Conservation (phyloP, 2,113 vertebrate genomes). For the Prunella fulvescens region DNA sequence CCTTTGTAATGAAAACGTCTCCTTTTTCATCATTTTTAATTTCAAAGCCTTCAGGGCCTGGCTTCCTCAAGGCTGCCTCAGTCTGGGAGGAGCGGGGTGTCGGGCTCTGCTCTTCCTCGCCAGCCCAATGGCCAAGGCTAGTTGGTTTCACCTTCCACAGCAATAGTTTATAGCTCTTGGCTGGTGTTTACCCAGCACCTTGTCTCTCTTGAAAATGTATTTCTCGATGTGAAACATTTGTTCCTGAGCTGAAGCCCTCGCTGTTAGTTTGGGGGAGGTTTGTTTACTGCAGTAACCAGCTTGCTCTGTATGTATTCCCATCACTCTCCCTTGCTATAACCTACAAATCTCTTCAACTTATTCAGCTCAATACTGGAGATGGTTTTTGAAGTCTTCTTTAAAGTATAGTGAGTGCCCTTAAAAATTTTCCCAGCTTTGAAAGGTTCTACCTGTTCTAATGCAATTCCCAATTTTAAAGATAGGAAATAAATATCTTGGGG, state of each 20-base stretch:
- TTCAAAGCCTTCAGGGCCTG: slow-evolving; percentile 30
- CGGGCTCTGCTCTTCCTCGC: neutral
- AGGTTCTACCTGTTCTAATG: slow-evolving; percentile 62
- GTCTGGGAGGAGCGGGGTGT: neutral
- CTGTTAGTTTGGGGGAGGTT: slow-evolving; percentile 39
- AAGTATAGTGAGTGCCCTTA: slow-evolving; percentile 45
- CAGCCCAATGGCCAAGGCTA: neutral
- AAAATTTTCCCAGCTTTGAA: slow-evolving; percentile 52
- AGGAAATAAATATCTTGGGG: slow-evolving; percentile 59
- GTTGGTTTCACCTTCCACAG: neutral
- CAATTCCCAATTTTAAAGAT: slow-evolving; percentile 60
- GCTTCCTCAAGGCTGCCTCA: slow-evolving; percentile 9
- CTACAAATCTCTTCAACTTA: slow-evolving; percentile 55
- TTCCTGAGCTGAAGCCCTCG: neutral
- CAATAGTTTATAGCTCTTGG: neutral
- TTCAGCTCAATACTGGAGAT: slow-evolving; percentile 42
- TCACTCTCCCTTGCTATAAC: slow-evolving; percentile 41
- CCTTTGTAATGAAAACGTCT: slow-evolving; percentile 37
- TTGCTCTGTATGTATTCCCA: slow-evolving; percentile 26
- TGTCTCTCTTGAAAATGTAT: neutral
- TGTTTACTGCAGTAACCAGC: slow-evolving; percentile 46
- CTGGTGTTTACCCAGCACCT: neutral
- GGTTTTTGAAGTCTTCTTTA: slow-evolving; percentile 65
- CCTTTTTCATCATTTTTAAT: slow-evolving; percentile 61
- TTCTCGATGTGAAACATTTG: neutral